Evolutionary conservation across 2,797 vertebrate genomes (phyloP), one percentile per base, ranked within the genome.

Genomic region (Gastrophryne carolinensis): DNA sequence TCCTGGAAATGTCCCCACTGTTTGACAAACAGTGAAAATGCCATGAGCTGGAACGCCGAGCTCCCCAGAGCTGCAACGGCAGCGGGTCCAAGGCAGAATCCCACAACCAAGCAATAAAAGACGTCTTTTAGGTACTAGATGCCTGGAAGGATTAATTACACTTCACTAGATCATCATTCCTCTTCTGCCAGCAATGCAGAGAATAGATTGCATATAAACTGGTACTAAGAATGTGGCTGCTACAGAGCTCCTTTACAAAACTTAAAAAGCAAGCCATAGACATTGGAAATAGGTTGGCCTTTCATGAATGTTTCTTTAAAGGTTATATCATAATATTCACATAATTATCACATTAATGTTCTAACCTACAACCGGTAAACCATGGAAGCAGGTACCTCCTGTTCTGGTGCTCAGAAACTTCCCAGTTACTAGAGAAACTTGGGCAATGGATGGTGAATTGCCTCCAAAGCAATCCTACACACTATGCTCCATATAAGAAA

Each of bases 11-110:
- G 49, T 0, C 79, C 39, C 70, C 57, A 0, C 50, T 29, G 50
- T 27, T 12, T 67, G 67, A 80, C 0, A 77, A 81, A 37, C 75
- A 73, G 15, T 34, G 44, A 0, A 0, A 80, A 81, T 79, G 2
- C 15, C 75, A 69, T 67, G 39, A 78, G 65, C 63, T 79, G 44
- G 15, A 12, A 58, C 41, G 61, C 74, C 32, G 23, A 50, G 29
- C 44, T 52, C 79, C 69, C 26, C 78, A 50, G 11, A 30, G n/a
- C 19, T 10, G 29, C 21, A 75, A 72, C 50, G 19, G 50, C 34
- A 56, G 29, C 27, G 29, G 47, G 61, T 64, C 21, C 50, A 35
- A 21, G 27, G 27, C 17, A 37, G 26, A 56, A 26, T 15, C 17
- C 52, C 35, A 50, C 27, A 24, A 52, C 52, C 32, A 49, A 56